Percentiles rank a stretch among this genome's conserved stretches.
phyloP scores from a whole-genome alignment of 2,113 vertebrate species.

The Rattus norvegicus region DNA sequence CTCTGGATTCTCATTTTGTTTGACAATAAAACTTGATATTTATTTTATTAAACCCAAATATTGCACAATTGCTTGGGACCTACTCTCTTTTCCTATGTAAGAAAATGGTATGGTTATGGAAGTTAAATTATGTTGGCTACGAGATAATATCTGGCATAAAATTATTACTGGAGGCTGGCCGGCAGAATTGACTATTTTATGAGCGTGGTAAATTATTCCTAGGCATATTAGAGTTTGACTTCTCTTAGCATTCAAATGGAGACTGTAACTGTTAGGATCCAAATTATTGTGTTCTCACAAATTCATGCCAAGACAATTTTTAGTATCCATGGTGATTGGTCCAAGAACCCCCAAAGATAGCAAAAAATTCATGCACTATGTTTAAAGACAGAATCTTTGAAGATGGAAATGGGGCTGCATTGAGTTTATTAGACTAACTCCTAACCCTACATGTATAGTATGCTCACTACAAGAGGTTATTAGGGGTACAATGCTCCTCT shows the following conservation, averaged over 20 bases:
- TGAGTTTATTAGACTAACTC: background rate
- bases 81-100: constrained; percentile 41
- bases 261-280: background rate
- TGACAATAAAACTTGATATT: constrained; percentile 55
- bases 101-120: background rate
- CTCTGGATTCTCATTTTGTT: constrained; percentile 60
- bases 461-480: background rate
- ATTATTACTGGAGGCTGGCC: background rate
- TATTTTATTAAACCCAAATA: constrained; percentile 48
- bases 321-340: background rate
- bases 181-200: constrained; percentile 53
- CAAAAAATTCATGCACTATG: background rate
- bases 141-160: constrained; percentile 47
- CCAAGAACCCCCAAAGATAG: background rate
- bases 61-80: constrained; percentile 19
- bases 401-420: background rate
- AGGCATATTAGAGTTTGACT: constrained; percentile 65
- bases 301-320: background rate
- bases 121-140: constrained; percentile 34
- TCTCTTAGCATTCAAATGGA: background rate
- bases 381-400: background rate
- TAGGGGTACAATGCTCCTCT: background rate
- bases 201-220: constrained; percentile 75
- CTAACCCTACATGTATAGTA: background rate
- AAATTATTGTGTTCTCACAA: background rate